phyloP scores from a whole-genome alignment of 2,888 invertebrate genomes.

The Entomobrya multifasciata region DNA sequence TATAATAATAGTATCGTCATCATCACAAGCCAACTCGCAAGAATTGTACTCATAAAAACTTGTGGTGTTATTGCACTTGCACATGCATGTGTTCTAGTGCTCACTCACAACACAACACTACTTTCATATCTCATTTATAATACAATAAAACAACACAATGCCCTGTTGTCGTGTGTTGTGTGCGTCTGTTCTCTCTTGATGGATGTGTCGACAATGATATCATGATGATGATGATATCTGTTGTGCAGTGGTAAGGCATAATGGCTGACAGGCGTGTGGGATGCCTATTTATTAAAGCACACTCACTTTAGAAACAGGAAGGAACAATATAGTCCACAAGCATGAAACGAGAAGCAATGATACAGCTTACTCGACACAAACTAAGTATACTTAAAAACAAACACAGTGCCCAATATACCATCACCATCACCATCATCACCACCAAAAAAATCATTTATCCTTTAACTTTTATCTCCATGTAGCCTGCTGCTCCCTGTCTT shows the following conservation, averaged over 20 bases:
- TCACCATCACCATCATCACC: not conserved
- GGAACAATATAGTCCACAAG: not conserved
- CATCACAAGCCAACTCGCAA: not conserved
- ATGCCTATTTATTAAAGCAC: constrained; percentile 37
- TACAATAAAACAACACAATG: constrained; percentile 30
- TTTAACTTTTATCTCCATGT: constrained; percentile 17
- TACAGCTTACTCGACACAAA: not conserved
- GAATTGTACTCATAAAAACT: constrained; percentile 8
- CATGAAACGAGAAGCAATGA: not conserved
- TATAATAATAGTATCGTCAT: constrained; percentile 30
- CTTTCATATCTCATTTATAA: constrained; percentile 25
- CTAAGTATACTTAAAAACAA: not conserved
- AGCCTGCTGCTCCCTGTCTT: not conserved
- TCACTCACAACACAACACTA: not conserved
- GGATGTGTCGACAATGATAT: constrained; percentile 47
- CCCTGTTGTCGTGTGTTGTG: not conserved
- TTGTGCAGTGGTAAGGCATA: constrained; percentile 27
- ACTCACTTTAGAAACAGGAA: constrained; percentile 27
- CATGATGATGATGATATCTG: constrained; percentile 19
- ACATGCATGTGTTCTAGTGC: not conserved
- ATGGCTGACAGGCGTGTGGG: constrained; percentile 43
- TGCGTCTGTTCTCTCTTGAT: constrained; percentile 30
- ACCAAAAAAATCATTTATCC: constrained; percentile 21
- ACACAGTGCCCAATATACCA: not conserved
- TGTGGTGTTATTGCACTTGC: constrained; percentile 19